Evolutionary conservation across 2,797 vertebrate species (phyloP).

Genomic region (Galaxias olidus): DNA sequence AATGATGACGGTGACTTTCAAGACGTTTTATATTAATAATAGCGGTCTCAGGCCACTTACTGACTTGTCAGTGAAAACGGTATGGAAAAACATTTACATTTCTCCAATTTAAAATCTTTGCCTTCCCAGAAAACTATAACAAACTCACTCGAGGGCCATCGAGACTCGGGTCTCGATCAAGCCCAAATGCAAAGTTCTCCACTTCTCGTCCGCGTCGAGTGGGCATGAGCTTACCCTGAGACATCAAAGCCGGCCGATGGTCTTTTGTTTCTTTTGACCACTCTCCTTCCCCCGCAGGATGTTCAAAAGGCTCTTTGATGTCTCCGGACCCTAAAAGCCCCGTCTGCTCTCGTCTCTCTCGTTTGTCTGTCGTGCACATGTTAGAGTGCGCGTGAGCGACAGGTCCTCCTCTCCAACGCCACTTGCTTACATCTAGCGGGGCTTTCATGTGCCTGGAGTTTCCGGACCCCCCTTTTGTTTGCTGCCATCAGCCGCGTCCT

Average conservation of each 20-base stretch:
- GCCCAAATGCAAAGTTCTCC: constrained; percentile 42
- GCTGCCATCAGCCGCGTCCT: neutral
- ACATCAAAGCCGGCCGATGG: constrained; percentile 58
- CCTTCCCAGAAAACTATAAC: constrained; percentile 14
- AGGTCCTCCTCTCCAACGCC: neutral
- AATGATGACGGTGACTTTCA: too few species aligned
- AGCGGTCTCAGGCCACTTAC: too few species aligned
- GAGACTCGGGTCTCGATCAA: constrained; percentile 33
- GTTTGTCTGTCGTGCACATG: constrained; percentile 24
- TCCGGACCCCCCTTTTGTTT: neutral
- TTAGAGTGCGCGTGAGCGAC: constrained; percentile 22
- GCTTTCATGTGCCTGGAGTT: neutral
- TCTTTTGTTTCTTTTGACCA: constrained; percentile 40
- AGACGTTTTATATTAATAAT: too few species aligned
- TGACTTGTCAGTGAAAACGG: too few species aligned
- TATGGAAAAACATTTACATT: too few species aligned
- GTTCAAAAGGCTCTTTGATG: constrained; percentile 58
- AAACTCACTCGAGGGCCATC: constrained; percentile 33
- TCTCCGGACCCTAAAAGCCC: constrained; percentile 20
- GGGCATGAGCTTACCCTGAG: constrained; percentile 37
- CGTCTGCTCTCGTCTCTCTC: constrained; percentile 22
- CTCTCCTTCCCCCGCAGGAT: constrained; percentile 29
- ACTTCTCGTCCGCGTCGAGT: constrained; percentile 32
- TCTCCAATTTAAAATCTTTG: too few species aligned
- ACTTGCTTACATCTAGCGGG: neutral